phyloP scores from a whole-genome alignment of 2,797 vertebrate genomes.

The Mus caroli region DNA sequence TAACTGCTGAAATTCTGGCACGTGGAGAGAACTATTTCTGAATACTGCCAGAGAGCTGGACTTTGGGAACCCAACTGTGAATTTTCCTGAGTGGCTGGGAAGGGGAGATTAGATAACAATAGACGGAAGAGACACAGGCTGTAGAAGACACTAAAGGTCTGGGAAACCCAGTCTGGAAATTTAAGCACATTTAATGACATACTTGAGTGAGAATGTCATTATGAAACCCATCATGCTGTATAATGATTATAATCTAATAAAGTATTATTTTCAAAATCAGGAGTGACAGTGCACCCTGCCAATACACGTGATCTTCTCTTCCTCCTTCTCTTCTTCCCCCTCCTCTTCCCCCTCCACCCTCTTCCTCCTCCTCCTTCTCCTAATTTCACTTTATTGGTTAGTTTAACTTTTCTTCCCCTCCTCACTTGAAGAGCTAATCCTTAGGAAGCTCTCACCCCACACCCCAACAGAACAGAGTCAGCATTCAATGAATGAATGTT shows the following conservation, averaged over 20 bases:
- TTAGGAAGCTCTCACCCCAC: background rate
- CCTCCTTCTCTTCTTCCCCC: too few species aligned
- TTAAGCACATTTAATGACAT: background rate
- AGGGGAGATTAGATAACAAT: conserved; percentile 56
- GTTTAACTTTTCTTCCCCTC: background rate
- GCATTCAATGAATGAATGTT: background rate
- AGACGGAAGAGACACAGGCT: background rate
- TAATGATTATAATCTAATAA: conserved; percentile 3
- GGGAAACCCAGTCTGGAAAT: conserved; percentile 45
- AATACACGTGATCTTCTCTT: background rate
- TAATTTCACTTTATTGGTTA: conserved; percentile 21
- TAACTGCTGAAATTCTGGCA: background rate
- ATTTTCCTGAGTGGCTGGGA: background rate
- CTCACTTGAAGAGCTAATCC: background rate
- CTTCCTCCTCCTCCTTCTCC: background rate
- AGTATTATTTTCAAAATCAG: background rate
- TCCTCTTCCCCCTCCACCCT: fast-evolving
- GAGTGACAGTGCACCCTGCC: background rate
- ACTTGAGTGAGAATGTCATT: background rate
- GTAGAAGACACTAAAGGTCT: background rate
- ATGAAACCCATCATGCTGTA: background rate
- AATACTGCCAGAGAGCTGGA: conserved; percentile 1
- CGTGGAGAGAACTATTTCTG: conserved; percentile 22
- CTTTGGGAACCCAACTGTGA: background rate
- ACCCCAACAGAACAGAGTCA: background rate